phyloP scores from a whole-genome alignment of 30 jellyfish, hydroid and myxozoan genomes.

The Aurelia sp. region DNA sequence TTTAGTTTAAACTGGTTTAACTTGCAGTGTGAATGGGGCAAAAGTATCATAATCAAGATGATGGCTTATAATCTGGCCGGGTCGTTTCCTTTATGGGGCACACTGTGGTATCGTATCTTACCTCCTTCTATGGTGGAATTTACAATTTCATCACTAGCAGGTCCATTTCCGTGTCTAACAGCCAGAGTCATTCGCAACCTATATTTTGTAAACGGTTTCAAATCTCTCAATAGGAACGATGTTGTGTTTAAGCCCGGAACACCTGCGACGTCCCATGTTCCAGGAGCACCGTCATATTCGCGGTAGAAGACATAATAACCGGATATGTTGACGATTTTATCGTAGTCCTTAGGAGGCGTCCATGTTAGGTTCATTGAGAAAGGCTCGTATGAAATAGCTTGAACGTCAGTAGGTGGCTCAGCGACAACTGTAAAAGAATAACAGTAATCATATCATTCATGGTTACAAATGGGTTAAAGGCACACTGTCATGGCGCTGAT shows the following conservation, averaged over 20 bases:
- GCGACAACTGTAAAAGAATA: slow-evolving; percentile 28
- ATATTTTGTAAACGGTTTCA: slow-evolving; percentile 54
- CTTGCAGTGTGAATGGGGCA: no score
- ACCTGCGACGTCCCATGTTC: slow-evolving; percentile 44
- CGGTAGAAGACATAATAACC: slow-evolving; percentile 61
- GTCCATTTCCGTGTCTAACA: slow-evolving; percentile 48
- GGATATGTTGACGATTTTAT: slow-evolving; percentile 14
- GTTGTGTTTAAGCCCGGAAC: slow-evolving; percentile 47
- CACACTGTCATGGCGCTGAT: no score
- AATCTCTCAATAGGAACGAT: slow-evolving; percentile 10
- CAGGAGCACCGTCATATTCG: slow-evolving; percentile 15
- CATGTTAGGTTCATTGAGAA: slow-evolving; percentile 46
- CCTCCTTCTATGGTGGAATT: slow-evolving; percentile 67
- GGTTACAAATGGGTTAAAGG: no score
- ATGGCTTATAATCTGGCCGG: no score
- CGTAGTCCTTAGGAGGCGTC: slow-evolving; percentile 45
- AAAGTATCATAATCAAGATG: no score
- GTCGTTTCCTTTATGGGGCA: no score
- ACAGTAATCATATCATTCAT: no score
- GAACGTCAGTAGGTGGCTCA: slow-evolving; percentile 36
- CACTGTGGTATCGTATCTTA: neutral
- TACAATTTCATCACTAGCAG: slow-evolving; percentile 52
- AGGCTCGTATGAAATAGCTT: slow-evolving; percentile 30
- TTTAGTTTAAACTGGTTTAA: no score
- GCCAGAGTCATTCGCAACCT: slow-evolving; percentile 64